phyloP scores from a whole-genome alignment of 1,140 invertebrate genomes.

The Bombyx mori region ASM3026992v2 NC_085119.1:9988001-9988500 shows the following conservation, averaged over 20 bases:
- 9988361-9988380: too few relatives aligned
- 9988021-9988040: conserved; percentile 64
- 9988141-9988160: conserved; percentile 51
- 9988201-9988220: too few relatives aligned
- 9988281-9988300: background rate
- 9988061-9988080: conserved; percentile 63
- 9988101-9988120: conserved; percentile 70
- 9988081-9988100: conserved; percentile 72
- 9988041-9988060: conserved; percentile 68
- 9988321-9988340: too few relatives aligned
- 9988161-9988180: conserved; percentile 47
- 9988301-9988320: too few relatives aligned
- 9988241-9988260: too few relatives aligned
- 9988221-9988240: background rate
- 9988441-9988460: conserved; percentile 29
- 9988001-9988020: conserved; percentile 66
- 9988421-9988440: too few relatives aligned
- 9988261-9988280: background rate
- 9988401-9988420: too few relatives aligned
- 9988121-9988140: conserved; percentile 70
- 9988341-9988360: too few relatives aligned
- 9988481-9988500: conserved; percentile 15
- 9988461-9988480: conserved; percentile 20
- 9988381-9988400: too few relatives aligned
- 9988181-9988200: background rate